phyloP scores from a whole-genome alignment of 2,888 invertebrate species.

The Agrochola lota region DNA sequence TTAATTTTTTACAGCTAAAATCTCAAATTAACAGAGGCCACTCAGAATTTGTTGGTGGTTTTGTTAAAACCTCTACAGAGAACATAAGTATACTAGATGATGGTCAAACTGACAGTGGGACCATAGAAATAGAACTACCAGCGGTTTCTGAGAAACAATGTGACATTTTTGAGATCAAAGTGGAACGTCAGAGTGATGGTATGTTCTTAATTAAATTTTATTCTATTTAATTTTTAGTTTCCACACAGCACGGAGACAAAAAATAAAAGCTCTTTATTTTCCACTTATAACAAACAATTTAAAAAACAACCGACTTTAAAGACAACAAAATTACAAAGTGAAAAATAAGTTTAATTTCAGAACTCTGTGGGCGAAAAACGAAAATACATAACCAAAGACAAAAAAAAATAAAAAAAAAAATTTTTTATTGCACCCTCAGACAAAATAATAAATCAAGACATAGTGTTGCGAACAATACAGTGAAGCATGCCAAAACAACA shows the following conservation, averaged over 20 bases:
- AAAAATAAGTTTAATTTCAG: no score
- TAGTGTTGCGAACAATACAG: no score
- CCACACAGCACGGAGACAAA: not conserved
- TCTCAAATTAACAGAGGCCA: not conserved
- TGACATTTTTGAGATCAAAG: slow-evolving; percentile 15
- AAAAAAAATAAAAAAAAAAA: no score
- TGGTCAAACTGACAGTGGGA: not conserved
- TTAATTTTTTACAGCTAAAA: slow-evolving; percentile 30
- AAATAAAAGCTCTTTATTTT: not conserved
- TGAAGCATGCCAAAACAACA: no score
- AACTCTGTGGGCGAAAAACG: no score
- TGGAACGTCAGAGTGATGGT: slow-evolving; percentile 16
- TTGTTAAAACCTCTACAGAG: slow-evolving; percentile 10
- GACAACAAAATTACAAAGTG: no score
- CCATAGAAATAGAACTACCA: slow-evolving; percentile 29
- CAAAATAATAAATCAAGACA: no score
- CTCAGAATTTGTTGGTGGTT: not conserved
- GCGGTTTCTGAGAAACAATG: not conserved
- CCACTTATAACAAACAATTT: no score
- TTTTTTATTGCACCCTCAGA: no score
- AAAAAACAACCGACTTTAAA: no score
- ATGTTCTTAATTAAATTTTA: not conserved
- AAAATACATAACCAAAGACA: no score
- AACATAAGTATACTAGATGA: slow-evolving; percentile 21
- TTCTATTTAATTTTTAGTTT: not conserved